Evolutionary conservation across 2,888 invertebrate species (phyloP).

Genomic region (Erynnis tages): DNA sequence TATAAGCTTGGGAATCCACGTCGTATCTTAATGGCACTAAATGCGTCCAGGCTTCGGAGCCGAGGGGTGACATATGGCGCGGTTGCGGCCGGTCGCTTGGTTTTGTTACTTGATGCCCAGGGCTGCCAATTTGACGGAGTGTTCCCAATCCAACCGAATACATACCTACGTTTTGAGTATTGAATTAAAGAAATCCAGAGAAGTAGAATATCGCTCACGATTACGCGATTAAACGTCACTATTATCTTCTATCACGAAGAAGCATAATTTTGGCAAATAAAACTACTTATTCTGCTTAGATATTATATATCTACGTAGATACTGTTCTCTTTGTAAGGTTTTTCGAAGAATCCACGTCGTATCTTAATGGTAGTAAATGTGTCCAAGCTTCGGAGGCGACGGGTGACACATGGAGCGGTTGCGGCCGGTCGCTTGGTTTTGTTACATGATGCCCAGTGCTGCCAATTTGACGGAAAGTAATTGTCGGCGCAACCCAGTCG

Average conservation of each 20-base stretch:
- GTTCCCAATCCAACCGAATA: too few species aligned
- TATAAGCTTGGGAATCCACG: background rate
- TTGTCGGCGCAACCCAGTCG: too few species aligned
- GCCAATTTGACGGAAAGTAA: background rate
- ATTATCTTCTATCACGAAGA: too few species aligned
- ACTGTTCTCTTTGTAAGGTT: background rate
- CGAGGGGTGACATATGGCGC: constrained; percentile 1
- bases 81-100: background rate
- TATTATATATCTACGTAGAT: background rate
- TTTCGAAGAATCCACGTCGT: background rate
- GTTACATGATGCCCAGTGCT: background rate
- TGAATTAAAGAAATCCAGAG: too few species aligned
- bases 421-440: background rate
- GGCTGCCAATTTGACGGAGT: background rate
- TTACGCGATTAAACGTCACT: too few species aligned
- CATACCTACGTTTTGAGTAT: too few species aligned
- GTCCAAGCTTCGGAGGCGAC: background rate
- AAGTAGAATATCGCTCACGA: too few species aligned
- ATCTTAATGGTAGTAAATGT: background rate
- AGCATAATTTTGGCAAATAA: too few species aligned
- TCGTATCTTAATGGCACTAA: background rate
- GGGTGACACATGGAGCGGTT: constrained; percentile 2
- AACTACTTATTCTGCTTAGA: background rate
- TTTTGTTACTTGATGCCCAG: constrained; percentile 2
- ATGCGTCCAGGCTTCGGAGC: background rate